Evolutionary conservation across 2,797 vertebrate species (phyloP), one percentile per base, ranked within the genome.

Genomic region (Fundulus diaphanus): DNA sequence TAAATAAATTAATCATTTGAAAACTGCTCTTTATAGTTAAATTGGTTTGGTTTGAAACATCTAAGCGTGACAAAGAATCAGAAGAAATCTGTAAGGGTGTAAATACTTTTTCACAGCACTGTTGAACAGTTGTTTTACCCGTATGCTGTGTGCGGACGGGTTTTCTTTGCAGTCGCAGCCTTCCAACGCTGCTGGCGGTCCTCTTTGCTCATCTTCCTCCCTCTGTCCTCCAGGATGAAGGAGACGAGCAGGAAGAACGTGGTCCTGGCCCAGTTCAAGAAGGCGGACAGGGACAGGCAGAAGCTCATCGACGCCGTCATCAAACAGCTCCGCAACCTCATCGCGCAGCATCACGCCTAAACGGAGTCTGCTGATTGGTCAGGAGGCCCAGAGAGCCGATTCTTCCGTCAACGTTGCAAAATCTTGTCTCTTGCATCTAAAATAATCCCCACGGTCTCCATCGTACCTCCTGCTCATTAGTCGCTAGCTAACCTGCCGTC

Each of bases 181-280:
- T 65, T 40, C 11, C n/a, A 15, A 15, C 35, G 15, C 24, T 22
- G 18, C 48, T 52, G 51, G 22, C 1, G 1, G 24, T 67, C 63
- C 63, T 42, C 40, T 49, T 49, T 18, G 3, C 18, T 18, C 48
- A 20, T 49, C 5, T 6, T 12, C 7, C 4, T 3, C 7, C 4
- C 13, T 24, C 3, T 24, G 24, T 12, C 70, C 76, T 82, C 51
- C 89, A 99, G 98, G 95, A 98, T 99, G 97, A 96, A 93, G 80
- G 98, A 99, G 93, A 96, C 95, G 0, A 97, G 97, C 92, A 93
- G 97, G 76, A 99, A 98, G 90, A 99, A 97, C 96, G 96, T 96
- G 70, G 94, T 99, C 90, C 98, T 99, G 46, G 96, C 97, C 49
- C 98, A 98, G 85, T 99, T 99, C 89, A 95, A 97, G 87, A 99